Evolutionary conservation across 2,113 vertebrate species (phyloP), one percentile per base, ranked within the genome.

Genomic region (Phoxinus phoxinus): DNA sequence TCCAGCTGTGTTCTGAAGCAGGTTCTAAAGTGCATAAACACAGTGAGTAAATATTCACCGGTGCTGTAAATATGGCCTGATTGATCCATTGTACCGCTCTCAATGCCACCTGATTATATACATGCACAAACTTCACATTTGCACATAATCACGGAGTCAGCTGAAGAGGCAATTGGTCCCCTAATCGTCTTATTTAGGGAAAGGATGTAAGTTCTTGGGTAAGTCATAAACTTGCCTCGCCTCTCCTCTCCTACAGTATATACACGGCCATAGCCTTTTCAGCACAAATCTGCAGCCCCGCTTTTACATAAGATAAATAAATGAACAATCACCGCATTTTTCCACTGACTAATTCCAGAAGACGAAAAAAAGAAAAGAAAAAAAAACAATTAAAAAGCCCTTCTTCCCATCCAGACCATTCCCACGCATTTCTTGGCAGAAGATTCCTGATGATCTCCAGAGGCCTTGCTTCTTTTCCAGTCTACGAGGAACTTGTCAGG

Each of bases 381-480:
- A 96, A 96, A 94, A 94, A 94, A 92, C 94, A 96, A 97, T 96
- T 97, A 96, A 94, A 93, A 91, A 90, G 87, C 91, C 90, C 95
- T 96, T 96, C 90, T 97, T 98, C 96, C 96, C 96, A 97, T 97
- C 96, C 94, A 94, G 91, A 91, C 91, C 93, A 97, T 98, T 99
- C 97, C 97, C 97, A 99, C 97, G 95, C 97, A 97, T 96, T 96
- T 96, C 89, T 96, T 99, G 98, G 97, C 97, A 98, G 94, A 93
- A 94, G 93, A 95, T 94, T 92, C 89, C 94, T 96, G 96, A 96
- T 96, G 96, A 97, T 96, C 97, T 97, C 96, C 95, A 97, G 94
- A 97, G 96, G 94, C 96, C 92, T 94, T 91, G 93, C 89, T 94
- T 96, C 95, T 96, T 95, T 96, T 96, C 95, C 96, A 96, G 95